Conservation (phyloP, 2,113 vertebrate genomes). For the Antechinus flavipes region DNA sequence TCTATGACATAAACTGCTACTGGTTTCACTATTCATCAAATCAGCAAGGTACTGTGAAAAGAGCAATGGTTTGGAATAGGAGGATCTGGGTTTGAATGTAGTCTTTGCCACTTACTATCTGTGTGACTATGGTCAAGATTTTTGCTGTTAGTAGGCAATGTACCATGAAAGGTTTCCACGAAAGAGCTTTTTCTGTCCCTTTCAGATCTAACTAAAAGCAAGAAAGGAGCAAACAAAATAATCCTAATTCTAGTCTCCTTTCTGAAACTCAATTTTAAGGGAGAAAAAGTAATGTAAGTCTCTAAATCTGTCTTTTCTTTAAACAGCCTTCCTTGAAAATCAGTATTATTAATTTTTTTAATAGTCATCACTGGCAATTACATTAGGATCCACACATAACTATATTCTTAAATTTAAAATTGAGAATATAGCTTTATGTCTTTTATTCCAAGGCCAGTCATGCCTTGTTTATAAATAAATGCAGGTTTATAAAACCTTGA, state of each 20-base stretch:
- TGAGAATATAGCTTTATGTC: neutral
- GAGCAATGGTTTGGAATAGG: neutral
- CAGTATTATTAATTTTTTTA: constrained; percentile 51
- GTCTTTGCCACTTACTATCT: neutral
- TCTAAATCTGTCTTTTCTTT: constrained; percentile 46
- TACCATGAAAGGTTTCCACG: neutral
- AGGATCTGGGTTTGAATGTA: neutral
- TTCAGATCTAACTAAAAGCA: neutral
- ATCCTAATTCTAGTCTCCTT: neutral
- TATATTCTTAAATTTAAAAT: constrained; percentile 42
- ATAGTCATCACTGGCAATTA: constrained; percentile 12
- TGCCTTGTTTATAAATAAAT: constrained; percentile 12
- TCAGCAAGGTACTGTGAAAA: neutral
- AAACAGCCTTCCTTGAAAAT: constrained; percentile 41
- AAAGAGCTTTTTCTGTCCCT: neutral
- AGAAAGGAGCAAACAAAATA: neutral
- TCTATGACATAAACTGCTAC: neutral
- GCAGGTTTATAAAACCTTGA: constrained; percentile 54
- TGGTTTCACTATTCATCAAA: constrained; percentile 17
- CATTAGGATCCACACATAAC: neutral
- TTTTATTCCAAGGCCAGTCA: neutral
- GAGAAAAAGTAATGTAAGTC: constrained; percentile 1
- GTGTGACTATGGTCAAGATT: neutral
- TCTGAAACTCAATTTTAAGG: constrained; percentile 26
- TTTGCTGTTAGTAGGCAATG: neutral